phyloP scores from a whole-genome alignment of 1,140 invertebrate species.

The Diorhabda sublineata region DNA sequence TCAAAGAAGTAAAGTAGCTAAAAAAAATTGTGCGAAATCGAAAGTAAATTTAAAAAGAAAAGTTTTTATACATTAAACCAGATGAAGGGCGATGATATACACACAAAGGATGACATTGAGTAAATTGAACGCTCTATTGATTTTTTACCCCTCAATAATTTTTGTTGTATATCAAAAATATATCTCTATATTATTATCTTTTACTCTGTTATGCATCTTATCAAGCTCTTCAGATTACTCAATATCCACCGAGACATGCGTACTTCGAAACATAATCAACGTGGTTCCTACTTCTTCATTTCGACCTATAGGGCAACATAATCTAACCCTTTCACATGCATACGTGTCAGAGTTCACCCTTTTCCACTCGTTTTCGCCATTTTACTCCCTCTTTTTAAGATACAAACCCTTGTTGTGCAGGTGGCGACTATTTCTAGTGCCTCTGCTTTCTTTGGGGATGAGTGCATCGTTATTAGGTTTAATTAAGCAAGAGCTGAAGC shows the following conservation, averaged over 20 bases:
- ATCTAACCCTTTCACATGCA: slow-evolving; percentile 14
- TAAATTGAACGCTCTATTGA: too few species aligned
- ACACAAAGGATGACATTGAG: too few species aligned
- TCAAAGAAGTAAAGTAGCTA: too few species aligned
- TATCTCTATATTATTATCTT: too few species aligned
- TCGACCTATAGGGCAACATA: slow-evolving; percentile 14
- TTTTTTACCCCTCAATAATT: too few species aligned
- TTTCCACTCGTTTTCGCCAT: slow-evolving; percentile 1
- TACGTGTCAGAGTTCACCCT: slow-evolving; percentile 9
- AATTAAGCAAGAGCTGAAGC: background rate
- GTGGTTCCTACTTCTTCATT: slow-evolving; percentile 10
- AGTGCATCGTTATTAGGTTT: slow-evolving; percentile 2
- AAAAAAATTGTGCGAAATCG: too few species aligned
- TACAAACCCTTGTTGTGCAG: slow-evolving; percentile 4
- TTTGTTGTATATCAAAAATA: too few species aligned
- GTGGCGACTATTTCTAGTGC: slow-evolving; percentile 6
- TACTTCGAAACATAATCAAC: slow-evolving; percentile 14
- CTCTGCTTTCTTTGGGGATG: background rate
- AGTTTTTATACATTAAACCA: too few species aligned
- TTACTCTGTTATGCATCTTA: background rate
- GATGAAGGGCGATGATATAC: too few species aligned
- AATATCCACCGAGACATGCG: background rate
- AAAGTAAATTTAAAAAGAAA: too few species aligned
- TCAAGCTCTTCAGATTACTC: background rate
- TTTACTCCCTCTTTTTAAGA: slow-evolving; percentile 11